These are phyloP conservation scores for Lacerta viridis DNA, from an alignment of 2,797 vertebrate genomes.

Conservation along the genomic window DNA sequence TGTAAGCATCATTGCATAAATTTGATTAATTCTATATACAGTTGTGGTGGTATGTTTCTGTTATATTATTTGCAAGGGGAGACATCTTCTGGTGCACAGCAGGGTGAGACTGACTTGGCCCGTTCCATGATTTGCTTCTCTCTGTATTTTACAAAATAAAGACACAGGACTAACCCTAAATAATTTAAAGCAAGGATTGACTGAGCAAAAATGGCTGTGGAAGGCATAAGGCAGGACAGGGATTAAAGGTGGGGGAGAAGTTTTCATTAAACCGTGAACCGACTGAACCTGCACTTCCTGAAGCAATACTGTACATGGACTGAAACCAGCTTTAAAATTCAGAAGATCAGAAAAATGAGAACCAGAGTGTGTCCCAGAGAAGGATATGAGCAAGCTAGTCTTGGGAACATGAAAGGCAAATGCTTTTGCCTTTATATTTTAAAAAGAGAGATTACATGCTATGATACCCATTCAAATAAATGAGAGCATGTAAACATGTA, in stretches of 20 bases:
- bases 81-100: background rate
- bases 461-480: background rate
- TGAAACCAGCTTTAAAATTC: too few species aligned
- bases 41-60: background rate
- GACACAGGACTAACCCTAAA: background rate
- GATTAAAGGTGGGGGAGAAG: too few species aligned
- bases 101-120: background rate
- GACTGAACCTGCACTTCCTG: too few species aligned
- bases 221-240: background rate
- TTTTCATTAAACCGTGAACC: too few species aligned
- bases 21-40: background rate
- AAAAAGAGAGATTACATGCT: background rate
- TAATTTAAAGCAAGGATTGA: background rate
- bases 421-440: background rate
- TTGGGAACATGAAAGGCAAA: background rate
- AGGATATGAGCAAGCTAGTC: background rate
- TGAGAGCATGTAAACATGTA: background rate
- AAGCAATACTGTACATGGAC: too few species aligned
- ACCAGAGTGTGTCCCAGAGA: too few species aligned
- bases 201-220: background rate
- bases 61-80: background rate
- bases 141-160: constrained; percentile 4
- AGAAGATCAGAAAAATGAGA: too few species aligned
- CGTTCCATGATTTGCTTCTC: background rate
- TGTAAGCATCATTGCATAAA: constrained; percentile 81